Evolutionary conservation across 2,888 invertebrate genomes (phyloP), one percentile per base, ranked within the genome.

Genomic region (Heliconius ethilla): DNA sequence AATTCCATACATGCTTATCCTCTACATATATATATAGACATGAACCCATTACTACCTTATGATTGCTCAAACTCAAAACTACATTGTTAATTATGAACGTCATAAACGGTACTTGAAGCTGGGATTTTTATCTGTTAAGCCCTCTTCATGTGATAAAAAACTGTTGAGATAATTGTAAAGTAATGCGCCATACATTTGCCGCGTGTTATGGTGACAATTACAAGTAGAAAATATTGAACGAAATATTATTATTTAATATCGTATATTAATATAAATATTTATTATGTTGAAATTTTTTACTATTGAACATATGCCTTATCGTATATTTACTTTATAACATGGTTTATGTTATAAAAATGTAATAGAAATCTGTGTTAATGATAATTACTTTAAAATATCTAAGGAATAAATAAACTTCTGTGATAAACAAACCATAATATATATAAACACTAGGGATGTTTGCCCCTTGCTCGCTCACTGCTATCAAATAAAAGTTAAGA

Each of bases 101-200:
- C 7, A 37, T 11, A 67, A 37, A n/a, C 22, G 11, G 2, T 40
- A 69, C 69, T 69, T 25, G 40, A 69, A 40, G 25, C 40, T 40
- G 25, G 40, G 69, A 22, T 27, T 40, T 69, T 11, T 40, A 69
- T 69, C 40, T 7, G 15, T 25, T 13, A 69, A 69, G 40, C 1
- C n/a, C 40, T 67, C 40, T 45, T 69, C 13, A 18, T 25, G 11
- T 15, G 25, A 69, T 37, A 69, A 15, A 69, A 27, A 15, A 45
- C 69, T 69, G 22, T 69, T 40, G 40, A 69, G 69, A 69, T 69
- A 69, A 69, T 69, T 40, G 18, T 25, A 40, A 67, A 40, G 40
- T 69, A 69, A 69, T 18, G 9, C 40, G 69, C 69, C 69, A 40
- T 67, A 37, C 33, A 67, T n/a, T 37, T n/a, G 18, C 4, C 22